Evolutionary conservation across 2,113 vertebrate species (phyloP).

Genomic region (Psophia crepitans): DNA sequence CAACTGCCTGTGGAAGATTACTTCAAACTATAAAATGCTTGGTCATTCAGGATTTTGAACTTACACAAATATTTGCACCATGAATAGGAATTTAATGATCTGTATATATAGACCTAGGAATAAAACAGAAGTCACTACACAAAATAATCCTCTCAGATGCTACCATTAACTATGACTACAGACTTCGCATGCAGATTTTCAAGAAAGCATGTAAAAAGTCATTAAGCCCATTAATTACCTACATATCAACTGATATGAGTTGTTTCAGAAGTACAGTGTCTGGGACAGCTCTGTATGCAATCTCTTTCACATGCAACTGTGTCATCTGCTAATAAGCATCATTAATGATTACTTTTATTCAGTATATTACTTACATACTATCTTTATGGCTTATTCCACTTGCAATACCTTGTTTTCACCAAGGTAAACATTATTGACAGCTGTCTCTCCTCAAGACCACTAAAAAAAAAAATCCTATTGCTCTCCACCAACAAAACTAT

Average conservation of each 20-base stretch:
- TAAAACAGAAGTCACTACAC: not conserved
- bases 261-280: conserved; percentile 33
- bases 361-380: not conserved
- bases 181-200: not conserved
- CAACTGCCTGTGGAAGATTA: conserved; percentile 68
- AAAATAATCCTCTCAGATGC: conserved; percentile 18
- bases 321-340: conserved; percentile 23
- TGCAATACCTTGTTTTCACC: not conserved
- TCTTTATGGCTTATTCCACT: not conserved
- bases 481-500: not conserved
- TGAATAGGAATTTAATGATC: conserved; percentile 14
- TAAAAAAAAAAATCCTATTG: not conserved
- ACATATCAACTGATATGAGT: conserved; percentile 21
- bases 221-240: conserved; percentile 32
- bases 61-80: conserved; percentile 60
- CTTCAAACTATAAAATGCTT: conserved; percentile 66
- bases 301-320: conserved; percentile 1
- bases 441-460: not conserved
- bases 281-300: not conserved
- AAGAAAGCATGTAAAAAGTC: conserved; percentile 10
- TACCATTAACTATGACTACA: not conserved
- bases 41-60: conserved; percentile 68
- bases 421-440: not conserved
- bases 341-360: conserved; percentile 40
- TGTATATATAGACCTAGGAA: not conserved